Evolutionary conservation across 2,113 vertebrate genomes (phyloP).

Genomic region (Rafetus swinhoei): DNA sequence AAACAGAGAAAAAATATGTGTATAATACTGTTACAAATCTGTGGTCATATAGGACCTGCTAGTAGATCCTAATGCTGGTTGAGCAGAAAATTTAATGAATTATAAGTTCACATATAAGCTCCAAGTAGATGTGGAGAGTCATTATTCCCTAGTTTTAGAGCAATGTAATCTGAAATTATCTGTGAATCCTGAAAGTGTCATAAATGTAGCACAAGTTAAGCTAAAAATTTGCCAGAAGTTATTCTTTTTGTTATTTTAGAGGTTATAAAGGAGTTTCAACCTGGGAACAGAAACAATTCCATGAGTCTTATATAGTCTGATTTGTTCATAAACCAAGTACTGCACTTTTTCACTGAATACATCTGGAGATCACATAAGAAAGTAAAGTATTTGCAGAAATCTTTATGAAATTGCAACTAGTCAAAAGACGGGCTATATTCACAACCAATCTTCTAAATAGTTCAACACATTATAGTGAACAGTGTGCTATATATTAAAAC

Average conservation of each 20-base stretch:
- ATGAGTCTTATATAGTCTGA: not conserved
- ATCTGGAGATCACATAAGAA: not conserved
- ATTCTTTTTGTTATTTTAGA: not conserved
- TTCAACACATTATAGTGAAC: not conserved
- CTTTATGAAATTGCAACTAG: not conserved
- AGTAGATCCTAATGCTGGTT: fast-evolving
- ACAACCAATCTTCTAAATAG: not conserved
- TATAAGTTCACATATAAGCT: not conserved
- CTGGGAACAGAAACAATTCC: not conserved
- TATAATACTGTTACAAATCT: not conserved
- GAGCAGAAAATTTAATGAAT: not conserved
- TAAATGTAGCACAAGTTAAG: not conserved
- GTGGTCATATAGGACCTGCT: fast-evolving
- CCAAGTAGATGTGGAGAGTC: not conserved
- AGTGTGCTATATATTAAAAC: not conserved
- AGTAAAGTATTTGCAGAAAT: not conserved
- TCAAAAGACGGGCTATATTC: not conserved
- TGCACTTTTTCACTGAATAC: not conserved
- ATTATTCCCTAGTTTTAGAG: not conserved
- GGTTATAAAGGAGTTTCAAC: not conserved
- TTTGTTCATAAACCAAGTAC: not conserved
- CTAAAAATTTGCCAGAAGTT: not conserved
- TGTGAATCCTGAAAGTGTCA: not conserved
- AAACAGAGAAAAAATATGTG: not conserved
- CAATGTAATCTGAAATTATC: not conserved